A percentile compares a stretch with the other conserved stretches of the same genome.
These are phyloP conservation scores for Bradypodion ventrale DNA, from an alignment of 2,797 vertebrate species.

Conservation along the genomic window DNA sequence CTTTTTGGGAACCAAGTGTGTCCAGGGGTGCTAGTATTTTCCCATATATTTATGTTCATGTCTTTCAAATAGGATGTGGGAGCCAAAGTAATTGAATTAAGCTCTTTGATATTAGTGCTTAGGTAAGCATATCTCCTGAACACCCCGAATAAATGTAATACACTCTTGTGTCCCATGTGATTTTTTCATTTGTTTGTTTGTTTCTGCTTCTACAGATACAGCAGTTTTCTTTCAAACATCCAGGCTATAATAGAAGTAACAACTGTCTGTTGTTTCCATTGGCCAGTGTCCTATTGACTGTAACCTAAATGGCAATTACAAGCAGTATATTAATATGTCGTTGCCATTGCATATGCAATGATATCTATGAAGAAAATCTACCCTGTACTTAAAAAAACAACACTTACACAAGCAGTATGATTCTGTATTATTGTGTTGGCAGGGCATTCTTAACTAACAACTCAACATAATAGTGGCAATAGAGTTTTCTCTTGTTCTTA, in stretches of 20 bases:
- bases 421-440: too few species aligned
- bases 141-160: neutral
- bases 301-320: too few species aligned
- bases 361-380: too few species aligned
- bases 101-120: neutral
- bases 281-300: too few species aligned
- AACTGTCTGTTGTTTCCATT: neutral
- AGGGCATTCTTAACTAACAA: too few species aligned
- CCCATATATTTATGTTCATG: neutral
- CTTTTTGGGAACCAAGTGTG: too few species aligned
- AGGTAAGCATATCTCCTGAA: neutral
- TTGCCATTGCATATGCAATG: too few species aligned
- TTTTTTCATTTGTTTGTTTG: neutral
- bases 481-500: too few species aligned
- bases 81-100: neutral
- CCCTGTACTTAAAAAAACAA: too few species aligned
- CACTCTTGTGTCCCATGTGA: neutral
- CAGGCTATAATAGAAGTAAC: neutral
- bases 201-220: neutral
- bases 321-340: too few species aligned
- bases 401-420: too few species aligned
- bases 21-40: neutral
- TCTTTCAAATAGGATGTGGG: neutral
- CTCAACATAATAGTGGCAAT: too few species aligned
- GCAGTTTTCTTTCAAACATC: neutral